phyloP scores from a whole-genome alignment of 2,888 invertebrate species.

The Drosophila atripex region DNA sequence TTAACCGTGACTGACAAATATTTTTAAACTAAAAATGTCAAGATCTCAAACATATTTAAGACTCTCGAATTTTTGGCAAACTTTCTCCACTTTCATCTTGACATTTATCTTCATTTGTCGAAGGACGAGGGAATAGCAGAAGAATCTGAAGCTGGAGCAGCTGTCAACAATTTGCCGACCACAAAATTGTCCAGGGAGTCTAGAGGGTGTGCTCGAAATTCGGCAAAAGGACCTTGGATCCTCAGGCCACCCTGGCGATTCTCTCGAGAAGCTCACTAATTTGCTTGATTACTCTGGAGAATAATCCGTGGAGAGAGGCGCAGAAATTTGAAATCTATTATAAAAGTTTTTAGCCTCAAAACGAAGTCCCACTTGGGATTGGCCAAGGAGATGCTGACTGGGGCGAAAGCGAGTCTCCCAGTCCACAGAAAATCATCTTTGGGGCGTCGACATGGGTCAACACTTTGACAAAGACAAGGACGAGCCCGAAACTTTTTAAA shows the following conservation, averaged over 20 bases:
- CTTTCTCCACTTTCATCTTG: constrained; percentile 27
- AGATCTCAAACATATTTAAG: constrained; percentile 8
- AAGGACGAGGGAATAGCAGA: constrained; percentile 9
- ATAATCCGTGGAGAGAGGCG: constrained; percentile 39
- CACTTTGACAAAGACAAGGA: constrained; percentile 47
- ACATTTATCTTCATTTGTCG: constrained; percentile 78
- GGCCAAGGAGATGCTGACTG: constrained; percentile 7
- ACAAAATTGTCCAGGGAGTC: constrained; percentile 71
- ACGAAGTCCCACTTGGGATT: constrained; percentile 46
- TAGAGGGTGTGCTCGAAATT: constrained; percentile 33
- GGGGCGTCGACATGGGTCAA: constrained; percentile 44
- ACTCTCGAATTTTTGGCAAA: constrained; percentile 29
- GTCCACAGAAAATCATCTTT: constrained; percentile 17
- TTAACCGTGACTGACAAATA: too few relatives aligned
- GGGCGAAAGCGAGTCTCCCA: not conserved
- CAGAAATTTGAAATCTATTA: constrained; percentile 74
- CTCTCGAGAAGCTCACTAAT: constrained; percentile 65
- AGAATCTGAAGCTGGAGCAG: constrained; percentile 44
- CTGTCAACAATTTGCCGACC: constrained; percentile 76
- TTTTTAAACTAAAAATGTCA: not conserved
- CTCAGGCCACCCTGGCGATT: constrained; percentile 13
- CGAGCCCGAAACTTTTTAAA: constrained; percentile 20
- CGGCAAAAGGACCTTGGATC: constrained; percentile 16
- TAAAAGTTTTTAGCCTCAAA: constrained; percentile 71
- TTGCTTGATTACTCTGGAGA: constrained; percentile 77